Evolutionary conservation across 2,888 invertebrate species (phyloP), one percentile per base, ranked within the genome.

Genomic region (Apotomis capreana): DNA sequence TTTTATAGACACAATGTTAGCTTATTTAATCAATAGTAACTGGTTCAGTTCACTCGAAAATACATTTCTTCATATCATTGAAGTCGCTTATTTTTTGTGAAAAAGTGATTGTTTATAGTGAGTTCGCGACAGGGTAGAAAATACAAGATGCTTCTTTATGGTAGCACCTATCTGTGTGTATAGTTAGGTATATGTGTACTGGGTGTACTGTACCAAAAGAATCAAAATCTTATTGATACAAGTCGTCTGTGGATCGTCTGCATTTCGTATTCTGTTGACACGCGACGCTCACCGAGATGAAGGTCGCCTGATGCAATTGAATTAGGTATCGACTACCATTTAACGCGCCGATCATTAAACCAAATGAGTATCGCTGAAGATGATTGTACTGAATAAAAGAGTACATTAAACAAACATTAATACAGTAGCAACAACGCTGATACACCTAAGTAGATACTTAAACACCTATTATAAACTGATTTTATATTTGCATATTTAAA

Each of bases 271-370:
- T 72, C 72, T 72, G 58, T 72, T 63, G 63, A 63, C 68, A 63
- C 40, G 54, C 68, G 76, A 78, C 78, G 57, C 73, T 15, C 69
- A 57, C 68, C 64, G 77, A 81, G 74, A 79, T 79, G 87, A 89
- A 91, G 91, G 90, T 80, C 87, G 78, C 77, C 74, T 87, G 86
- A 84, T 83, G 87, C 86, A 90, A 90, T 82, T 75, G 74, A 77
- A 77, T 79, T 78, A 80, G 68, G 49, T 68, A 74, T 74, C 75
- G 54, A 73, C 74, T 72, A 75, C 68, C 58, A 62, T 60, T 55
- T 69, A 69, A 69, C 55, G 55, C 44, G 13, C 51, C 61, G 44
- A 36, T 65, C 69, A 69, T 65, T 65, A 65, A 49, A 44, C 26
- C 26, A 49, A 60, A 52, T 54, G 13, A 54, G 36, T 63, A 58